Evolutionary conservation across 1,140 invertebrate species (phyloP).

Genomic region (Drosophila kikkawai): DNA sequence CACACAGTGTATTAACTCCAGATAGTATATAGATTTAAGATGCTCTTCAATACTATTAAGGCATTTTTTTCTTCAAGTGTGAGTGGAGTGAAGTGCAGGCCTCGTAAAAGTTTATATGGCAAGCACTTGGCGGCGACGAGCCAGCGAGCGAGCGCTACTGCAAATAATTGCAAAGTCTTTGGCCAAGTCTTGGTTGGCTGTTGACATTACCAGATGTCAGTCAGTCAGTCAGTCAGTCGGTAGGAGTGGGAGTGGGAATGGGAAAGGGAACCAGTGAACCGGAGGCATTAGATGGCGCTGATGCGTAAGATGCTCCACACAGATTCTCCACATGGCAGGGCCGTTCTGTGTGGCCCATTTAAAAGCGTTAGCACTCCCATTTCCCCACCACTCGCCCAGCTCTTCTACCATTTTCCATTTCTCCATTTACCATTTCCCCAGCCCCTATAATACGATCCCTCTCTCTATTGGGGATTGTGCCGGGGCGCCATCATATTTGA

Average conservation of each 20-base stretch:
- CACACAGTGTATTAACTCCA: too few relatives aligned
- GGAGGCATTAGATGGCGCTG: constrained; percentile 55
- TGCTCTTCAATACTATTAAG: background rate
- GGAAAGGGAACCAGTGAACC: constrained; percentile 25
- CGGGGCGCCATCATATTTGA: constrained; percentile 61
- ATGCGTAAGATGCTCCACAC: constrained; percentile 56
- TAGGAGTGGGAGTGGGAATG: background rate
- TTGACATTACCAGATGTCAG: constrained; percentile 64
- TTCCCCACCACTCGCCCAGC: background rate
- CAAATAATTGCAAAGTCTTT: constrained; percentile 73
- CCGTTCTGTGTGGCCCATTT: constrained; percentile 59
- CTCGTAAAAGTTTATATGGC: constrained; percentile 69
- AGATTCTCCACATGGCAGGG: constrained; percentile 46
- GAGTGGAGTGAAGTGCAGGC: constrained; percentile 35
- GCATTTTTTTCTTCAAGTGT: constrained; percentile 21
- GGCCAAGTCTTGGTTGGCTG: constrained; percentile 56
- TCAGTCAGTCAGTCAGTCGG: constrained; percentile 28
- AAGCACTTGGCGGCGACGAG: constrained; percentile 55
- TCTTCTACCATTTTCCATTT: background rate
- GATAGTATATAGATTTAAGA: background rate
- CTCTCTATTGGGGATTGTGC: constrained; percentile 10
- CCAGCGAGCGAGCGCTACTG: constrained; percentile 47
- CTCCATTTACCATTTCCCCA: constrained; percentile 19
- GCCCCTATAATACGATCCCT: constrained; percentile 38
- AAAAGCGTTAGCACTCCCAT: constrained; percentile 57